Evolutionary conservation across 1,140 invertebrate genomes (phyloP).

Genomic region (Dinoponera quadriceps): DNA sequence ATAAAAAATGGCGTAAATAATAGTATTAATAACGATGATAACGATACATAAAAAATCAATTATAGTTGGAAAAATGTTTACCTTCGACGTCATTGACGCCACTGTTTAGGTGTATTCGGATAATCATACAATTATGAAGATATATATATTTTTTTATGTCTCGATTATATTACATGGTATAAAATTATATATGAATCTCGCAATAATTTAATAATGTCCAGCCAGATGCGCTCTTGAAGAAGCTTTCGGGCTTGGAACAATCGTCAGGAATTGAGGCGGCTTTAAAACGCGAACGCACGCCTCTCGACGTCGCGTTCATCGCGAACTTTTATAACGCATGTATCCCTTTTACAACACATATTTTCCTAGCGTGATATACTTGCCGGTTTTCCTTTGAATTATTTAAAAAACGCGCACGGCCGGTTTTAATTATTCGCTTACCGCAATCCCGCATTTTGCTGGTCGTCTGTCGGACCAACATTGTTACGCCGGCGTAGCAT

Average conservation of each 20-base stretch:
- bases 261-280: neutral
- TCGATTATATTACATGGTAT: too few relatives aligned
- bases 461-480: conserved; percentile 5
- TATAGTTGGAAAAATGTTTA: too few relatives aligned
- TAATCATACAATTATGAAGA: too few relatives aligned
- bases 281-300: neutral
- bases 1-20: too few relatives aligned
- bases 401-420: conserved; percentile 17
- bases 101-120: too few relatives aligned
- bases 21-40: neutral
- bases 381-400: conserved; percentile 18
- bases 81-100: too few relatives aligned
- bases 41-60: too few relatives aligned
- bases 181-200: too few relatives aligned
- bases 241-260: neutral
- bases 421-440: conserved; percentile 42
- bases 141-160: too few relatives aligned
- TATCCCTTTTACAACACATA: conserved; percentile 2
- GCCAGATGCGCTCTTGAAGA: neutral
- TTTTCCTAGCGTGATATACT: neutral
- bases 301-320: neutral
- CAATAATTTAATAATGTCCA: too few relatives aligned
- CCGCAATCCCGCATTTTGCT: conserved; percentile 1
- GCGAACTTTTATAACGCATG: conserved; percentile 15
- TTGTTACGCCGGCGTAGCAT: neutral